A percentile compares a stretch with the other conserved stretches of the same genome.
Conservation (phyloP, 2,113 vertebrate genomes). For the Pheucticus melanocephalus region DNA sequence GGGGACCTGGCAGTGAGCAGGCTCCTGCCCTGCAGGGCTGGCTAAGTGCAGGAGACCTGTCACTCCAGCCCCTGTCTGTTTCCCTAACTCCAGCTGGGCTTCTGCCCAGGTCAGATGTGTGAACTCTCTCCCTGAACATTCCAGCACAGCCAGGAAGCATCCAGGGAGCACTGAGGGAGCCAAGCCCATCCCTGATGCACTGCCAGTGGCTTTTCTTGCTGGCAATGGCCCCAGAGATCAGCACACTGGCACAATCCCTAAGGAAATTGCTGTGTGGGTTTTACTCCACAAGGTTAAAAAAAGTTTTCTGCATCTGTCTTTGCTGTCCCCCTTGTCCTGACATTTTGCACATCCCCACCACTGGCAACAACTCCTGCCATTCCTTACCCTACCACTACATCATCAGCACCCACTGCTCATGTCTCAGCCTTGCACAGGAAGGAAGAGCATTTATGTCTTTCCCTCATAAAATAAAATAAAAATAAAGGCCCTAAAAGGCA, state of each 20-base stretch:
- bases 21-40: neutral
- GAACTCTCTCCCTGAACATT: neutral
- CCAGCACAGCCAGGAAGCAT: neutral
- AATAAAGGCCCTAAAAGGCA: constrained; percentile 16
- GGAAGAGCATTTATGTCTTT: neutral
- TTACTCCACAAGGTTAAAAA: neutral
- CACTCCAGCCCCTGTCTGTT: rapidly evolving
- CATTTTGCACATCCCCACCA: neutral
- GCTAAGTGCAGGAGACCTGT: neutral
- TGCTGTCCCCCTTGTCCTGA: neutral
- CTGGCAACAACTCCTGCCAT: neutral
- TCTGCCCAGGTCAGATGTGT: neutral
- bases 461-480: neutral
- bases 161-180: neutral
- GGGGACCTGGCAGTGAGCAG: neutral
- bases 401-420: neutral
- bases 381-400: neutral
- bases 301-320: neutral
- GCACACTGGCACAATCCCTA: neutral
- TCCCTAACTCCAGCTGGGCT: neutral
- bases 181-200: neutral
- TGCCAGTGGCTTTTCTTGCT: neutral
- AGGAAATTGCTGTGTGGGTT: neutral
- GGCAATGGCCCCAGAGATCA: neutral
- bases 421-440: neutral